Evolutionary conservation across 2,797 vertebrate genomes (phyloP).

Genomic region (Acropternis orthonyx): DNA sequence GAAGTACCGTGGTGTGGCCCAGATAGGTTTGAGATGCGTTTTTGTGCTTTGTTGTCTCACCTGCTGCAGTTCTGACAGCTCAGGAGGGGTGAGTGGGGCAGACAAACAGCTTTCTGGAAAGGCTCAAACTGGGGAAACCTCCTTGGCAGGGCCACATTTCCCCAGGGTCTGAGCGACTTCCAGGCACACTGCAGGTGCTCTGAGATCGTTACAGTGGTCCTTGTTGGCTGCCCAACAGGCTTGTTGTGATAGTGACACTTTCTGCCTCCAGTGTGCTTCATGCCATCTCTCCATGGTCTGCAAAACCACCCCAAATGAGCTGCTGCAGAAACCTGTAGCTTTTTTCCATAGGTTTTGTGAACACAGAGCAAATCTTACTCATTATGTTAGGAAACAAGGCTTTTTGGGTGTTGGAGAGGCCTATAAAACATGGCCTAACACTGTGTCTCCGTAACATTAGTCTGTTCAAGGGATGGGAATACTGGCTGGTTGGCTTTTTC

Average conservation of each 20-base stretch:
- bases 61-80: slow-evolving; percentile 3
- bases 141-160: neutral
- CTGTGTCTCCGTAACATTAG: neutral
- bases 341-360: neutral
- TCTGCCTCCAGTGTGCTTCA: neutral
- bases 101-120: neutral
- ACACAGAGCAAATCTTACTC: neutral
- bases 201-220: neutral
- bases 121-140: neutral
- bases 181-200: neutral
- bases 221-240: neutral
- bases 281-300: neutral
- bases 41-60: slow-evolving; percentile 28
- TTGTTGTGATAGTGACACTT: rapidly evolving
- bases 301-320: neutral
- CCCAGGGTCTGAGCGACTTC: neutral
- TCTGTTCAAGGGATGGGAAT: neutral
- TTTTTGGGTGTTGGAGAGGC: neutral
- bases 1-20: neutral
- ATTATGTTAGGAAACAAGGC: neutral
- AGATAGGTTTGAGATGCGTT: neutral
- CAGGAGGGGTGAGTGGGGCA: neutral
- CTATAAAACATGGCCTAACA: neutral
- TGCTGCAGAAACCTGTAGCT: neutral
- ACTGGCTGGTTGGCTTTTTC: neutral